These are phyloP conservation scores for Parapsyche elsis DNA, from an alignment of 1,140 invertebrate species.

Conservation along the genomic window DNA sequence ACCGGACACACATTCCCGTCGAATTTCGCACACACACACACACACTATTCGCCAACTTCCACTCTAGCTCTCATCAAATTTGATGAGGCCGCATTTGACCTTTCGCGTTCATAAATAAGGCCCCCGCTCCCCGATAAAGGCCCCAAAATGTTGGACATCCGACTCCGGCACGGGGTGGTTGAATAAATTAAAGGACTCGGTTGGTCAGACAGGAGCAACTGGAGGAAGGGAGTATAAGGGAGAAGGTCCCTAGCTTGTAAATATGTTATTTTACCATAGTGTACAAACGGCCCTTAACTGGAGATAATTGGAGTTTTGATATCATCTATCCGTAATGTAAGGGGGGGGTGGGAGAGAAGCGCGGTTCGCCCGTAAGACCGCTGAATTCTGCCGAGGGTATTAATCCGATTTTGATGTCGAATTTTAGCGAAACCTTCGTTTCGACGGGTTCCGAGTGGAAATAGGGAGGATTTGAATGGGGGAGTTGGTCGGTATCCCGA, in stretches of 20 bases:
- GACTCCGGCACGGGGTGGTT: no score
- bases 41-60: no score
- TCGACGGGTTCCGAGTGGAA: no score
- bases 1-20: no score
- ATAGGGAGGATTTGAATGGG: no score
- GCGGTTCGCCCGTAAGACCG: not conserved
- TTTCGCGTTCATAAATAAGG: conserved; percentile 40
- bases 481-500: not conserved
- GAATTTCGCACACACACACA: no score
- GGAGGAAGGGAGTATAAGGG: no score
- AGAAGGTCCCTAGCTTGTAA: no score
- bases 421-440: not conserved
- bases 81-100: conserved; percentile 39
- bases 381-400: not conserved
- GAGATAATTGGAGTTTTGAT: conserved; percentile 8
- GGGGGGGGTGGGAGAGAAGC: not conserved
- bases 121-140: not conserved
- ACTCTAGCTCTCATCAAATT: conserved; percentile 24
- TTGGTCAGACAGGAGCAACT: no score
- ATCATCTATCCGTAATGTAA: not conserved
- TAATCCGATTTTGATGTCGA: conserved; percentile 8
- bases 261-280: no score
- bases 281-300: not conserved
- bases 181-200: no score
- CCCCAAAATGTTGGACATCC: no score